Evolutionary conservation across 2,797 vertebrate species (phyloP).

Genomic region (Capromys pilorides): DNA sequence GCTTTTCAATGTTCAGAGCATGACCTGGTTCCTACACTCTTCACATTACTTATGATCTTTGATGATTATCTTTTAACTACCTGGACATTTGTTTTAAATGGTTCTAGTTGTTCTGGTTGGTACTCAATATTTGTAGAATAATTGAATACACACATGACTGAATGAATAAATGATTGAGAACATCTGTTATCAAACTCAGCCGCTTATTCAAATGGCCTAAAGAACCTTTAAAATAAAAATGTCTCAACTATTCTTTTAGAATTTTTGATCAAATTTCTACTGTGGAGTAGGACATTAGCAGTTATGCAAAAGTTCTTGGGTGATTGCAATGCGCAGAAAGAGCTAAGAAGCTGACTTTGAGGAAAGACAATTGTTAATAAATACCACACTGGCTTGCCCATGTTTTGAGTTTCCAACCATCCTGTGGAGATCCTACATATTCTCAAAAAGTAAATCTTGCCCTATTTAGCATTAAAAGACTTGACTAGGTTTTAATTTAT

Average conservation of each 20-base stretch:
- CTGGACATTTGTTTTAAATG: neutral
- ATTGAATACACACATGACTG: neutral
- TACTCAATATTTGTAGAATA: neutral
- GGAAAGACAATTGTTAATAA: constrained; percentile 58
- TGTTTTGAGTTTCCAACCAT: neutral
- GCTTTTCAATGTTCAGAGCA: neutral
- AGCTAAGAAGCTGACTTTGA: neutral
- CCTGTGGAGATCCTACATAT: neutral
- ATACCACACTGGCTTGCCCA: constrained; percentile 68
- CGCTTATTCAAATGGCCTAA: neutral
- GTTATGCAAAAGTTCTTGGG: neutral
- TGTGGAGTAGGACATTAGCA: neutral
- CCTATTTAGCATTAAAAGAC: constrained; percentile 59
- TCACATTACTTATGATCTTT: neutral
- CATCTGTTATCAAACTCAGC: neutral
- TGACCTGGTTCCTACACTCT: neutral
- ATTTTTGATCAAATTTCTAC: constrained; percentile 16
- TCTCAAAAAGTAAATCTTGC: constrained; percentile 74
- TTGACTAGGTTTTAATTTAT: constrained; percentile 75
- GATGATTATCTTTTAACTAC: neutral
- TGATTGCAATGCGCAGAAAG: neutral
- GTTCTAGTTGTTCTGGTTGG: neutral
- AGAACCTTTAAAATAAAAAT: neutral
- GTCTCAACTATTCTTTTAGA: neutral
- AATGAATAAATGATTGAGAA: neutral